Evolutionary conservation across 2,888 invertebrate genomes (phyloP), one percentile per base, ranked within the genome.

Genomic region (Malthinus flaveolus): DNA sequence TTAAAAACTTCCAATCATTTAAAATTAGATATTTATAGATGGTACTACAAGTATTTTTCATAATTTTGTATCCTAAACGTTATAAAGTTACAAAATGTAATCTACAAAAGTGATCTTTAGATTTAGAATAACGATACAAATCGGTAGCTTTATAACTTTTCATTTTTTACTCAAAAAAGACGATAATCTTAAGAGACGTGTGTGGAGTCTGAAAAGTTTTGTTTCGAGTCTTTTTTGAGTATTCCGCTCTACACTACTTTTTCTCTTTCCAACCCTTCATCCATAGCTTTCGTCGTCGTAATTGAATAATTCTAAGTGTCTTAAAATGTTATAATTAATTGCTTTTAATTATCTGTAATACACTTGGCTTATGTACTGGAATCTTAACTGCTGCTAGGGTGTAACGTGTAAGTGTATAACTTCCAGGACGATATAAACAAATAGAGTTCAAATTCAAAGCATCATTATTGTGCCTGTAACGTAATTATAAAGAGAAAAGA

Each of bases 391-490:
- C 46, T 34, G 55, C 49, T 50, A 56, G 35, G n/a, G 23, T 54
- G 52, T 58, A 54, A 48, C 23, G 33, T 23, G 34, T 49, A 50
- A 37, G 10, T 7, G 48, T 23, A 5, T 49, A 46, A 49, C 9
- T 45, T 48, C 48, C 48, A 34, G 35, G 8, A 10, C 9, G 44
- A 13, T 31, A 23, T 3, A 23, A 23, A 23, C 5, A 55, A 53
- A 50, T 59, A 59, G 49, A 54, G 55, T 59, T 55, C 71, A 68
- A 70, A 70, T 54, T 59, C 23, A 58, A 64, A 55, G 55, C 50
- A 47, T 59, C 54, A 55, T 70, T 75, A 73, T 75, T 71, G 74
- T 75, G 75, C 75, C 75, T 75, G 74, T 74, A 73, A 73, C 65
- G 65, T 59, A 54, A 49, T 32, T 53, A 39, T 48, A 48, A 34